Percentiles rank a stretch among this genome's conserved stretches.
Evolutionary conservation across 2,113 vertebrate species (phyloP).

Genomic region (Cepphus grylle): DNA sequence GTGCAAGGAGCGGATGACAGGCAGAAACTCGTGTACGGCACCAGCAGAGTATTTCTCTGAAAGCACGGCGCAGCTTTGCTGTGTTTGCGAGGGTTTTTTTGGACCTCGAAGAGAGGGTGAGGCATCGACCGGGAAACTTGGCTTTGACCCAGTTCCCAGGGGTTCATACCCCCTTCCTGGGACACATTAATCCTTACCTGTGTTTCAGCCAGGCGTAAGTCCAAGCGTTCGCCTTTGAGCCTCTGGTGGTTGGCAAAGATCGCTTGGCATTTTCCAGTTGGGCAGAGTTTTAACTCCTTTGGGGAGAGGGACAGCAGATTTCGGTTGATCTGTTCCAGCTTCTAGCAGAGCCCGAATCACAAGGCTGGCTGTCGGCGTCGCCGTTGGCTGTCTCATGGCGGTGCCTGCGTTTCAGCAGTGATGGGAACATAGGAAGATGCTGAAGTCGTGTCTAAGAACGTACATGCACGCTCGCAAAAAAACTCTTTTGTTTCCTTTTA

Average conservation of each 20-base stretch:
- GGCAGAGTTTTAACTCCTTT: background rate
- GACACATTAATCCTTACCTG: background rate
- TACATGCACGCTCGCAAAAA: rapidly evolving
- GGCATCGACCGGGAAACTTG: background rate
- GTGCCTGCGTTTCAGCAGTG: background rate
- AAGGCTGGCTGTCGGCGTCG: background rate
- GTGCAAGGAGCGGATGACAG: background rate
- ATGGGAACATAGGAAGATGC: rapidly evolving
- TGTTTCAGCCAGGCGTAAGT: background rate
- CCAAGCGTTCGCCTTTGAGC: background rate
- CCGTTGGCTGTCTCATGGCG: background rate
- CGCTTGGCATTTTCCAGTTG: background rate
- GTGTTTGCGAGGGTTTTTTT: background rate
- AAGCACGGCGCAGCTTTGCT: rapidly evolving
- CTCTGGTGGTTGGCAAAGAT: background rate
- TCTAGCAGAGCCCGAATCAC: background rate
- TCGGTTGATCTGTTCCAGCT: background rate
- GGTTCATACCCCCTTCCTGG: background rate
- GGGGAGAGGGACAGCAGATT: background rate
- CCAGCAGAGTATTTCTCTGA: background rate
- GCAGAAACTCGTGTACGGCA: background rate
- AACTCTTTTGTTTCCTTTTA: background rate
- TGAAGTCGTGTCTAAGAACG: background rate
- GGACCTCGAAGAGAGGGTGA: background rate
- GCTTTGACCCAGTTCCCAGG: background rate